Percentiles rank a stretch among this genome's conserved stretches.
phyloP scores from a whole-genome alignment of 1,140 invertebrate genomes.

The Vanessa tameamea region DNA sequence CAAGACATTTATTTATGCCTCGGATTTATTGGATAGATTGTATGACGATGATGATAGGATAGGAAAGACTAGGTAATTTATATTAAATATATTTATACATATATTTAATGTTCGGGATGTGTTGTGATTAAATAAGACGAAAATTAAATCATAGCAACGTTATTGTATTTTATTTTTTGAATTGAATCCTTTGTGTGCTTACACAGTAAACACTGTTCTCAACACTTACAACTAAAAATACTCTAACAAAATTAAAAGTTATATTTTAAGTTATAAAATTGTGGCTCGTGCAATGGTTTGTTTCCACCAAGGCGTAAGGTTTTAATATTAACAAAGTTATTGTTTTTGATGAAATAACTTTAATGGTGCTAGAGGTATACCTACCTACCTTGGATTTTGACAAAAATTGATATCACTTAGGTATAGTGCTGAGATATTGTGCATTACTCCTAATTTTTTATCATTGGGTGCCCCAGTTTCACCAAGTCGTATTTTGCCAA shows the following conservation, averaged over 20 bases:
- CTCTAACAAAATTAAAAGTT: conserved; percentile 73
- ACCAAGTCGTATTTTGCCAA: conserved; percentile 65
- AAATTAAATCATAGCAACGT: conserved; percentile 82
- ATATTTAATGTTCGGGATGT: neutral
- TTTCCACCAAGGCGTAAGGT: conserved; percentile 62
- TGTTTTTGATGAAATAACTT: conserved; percentile 61
- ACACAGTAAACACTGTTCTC: conserved; percentile 85
- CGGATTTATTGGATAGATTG: too few relatives aligned
- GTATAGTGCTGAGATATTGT: conserved; percentile 77
- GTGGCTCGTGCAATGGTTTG: conserved; percentile 69
- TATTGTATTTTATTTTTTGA: conserved; percentile 82
- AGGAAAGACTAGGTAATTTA: neutral
- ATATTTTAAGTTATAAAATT: conserved; percentile 67
- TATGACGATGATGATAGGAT: too few relatives aligned
- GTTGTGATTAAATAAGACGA: conserved; percentile 39
- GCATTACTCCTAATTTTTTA: conserved; percentile 69
- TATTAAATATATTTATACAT: neutral
- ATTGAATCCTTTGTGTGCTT: conserved; percentile 83
- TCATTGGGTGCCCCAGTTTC: conserved; percentile 67
- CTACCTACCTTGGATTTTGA: conserved; percentile 52
- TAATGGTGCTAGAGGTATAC: conserved; percentile 69
- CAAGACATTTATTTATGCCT: too few relatives aligned
- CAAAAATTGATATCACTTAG: conserved; percentile 48
- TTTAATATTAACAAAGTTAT: conserved; percentile 50
- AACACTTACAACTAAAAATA: conserved; percentile 84